Evolutionary conservation across 2,797 vertebrate species (phyloP).

Genomic region (Masticophis lateralis): DNA sequence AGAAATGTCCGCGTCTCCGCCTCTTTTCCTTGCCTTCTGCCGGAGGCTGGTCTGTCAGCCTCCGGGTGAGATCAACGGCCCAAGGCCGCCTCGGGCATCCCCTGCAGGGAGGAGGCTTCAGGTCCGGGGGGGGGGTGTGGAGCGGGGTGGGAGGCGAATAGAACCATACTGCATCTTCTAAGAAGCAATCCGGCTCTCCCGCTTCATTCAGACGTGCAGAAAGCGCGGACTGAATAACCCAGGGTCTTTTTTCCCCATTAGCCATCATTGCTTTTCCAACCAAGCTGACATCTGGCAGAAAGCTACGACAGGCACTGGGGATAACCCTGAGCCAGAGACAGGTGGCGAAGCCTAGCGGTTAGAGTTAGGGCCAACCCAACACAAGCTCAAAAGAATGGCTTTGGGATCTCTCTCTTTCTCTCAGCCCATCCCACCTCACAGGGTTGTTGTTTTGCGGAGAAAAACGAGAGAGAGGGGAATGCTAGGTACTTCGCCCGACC

Average conservation of each 20-base stretch:
- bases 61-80: background rate
- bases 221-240: too few relatives aligned
- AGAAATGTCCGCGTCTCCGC: too few relatives aligned
- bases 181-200: background rate
- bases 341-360: background rate
- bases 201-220: too few relatives aligned
- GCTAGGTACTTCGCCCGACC: too few relatives aligned
- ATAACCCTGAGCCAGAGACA: background rate
- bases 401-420: background rate
- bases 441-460: background rate
- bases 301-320: too few relatives aligned
- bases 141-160: background rate
- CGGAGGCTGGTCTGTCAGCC: background rate
- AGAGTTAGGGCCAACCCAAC: background rate
- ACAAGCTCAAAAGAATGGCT: background rate
- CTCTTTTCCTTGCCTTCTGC: background rate
- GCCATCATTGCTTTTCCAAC: background rate
- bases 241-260: too few relatives aligned
- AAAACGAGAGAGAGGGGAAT: too few relatives aligned
- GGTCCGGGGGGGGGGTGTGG: background rate
- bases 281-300: too few relatives aligned
- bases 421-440: background rate
- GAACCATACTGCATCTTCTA: background rate
- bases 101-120: background rate
- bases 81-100: background rate